These are phyloP conservation scores for Achroia grisella DNA, from an alignment of 1,140 invertebrate genomes.

Conservation along the genomic window DNA sequence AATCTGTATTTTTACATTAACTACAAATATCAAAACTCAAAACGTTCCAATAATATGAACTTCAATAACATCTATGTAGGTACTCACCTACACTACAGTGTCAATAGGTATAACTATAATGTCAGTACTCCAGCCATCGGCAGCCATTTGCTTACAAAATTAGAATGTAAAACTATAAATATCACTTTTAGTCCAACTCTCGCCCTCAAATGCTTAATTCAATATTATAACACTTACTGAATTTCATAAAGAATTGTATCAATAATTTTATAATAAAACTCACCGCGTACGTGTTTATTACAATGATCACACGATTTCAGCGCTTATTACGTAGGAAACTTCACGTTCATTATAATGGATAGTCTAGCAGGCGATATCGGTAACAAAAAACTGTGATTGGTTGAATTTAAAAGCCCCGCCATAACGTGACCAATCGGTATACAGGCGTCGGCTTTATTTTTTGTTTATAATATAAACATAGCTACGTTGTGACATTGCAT, in stretches of 20 bases:
- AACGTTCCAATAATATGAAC: not conserved
- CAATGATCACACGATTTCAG: constrained; percentile 67
- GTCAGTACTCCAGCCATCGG: constrained; percentile 65
- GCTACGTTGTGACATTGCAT: constrained; percentile 44
- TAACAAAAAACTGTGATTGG: constrained; percentile 45
- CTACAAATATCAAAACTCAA: too few species aligned
- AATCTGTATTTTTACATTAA: too few species aligned
- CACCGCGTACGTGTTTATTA: constrained; percentile 59
- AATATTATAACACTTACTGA: constrained; percentile 10
- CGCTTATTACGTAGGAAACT: constrained; percentile 70
- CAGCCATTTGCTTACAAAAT: constrained; percentile 73
- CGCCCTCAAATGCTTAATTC: constrained; percentile 3
- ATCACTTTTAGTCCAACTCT: constrained; percentile 25
- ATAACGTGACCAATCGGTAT: constrained; percentile 37
- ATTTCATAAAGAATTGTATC: too few species aligned
- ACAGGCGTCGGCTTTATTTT: constrained; percentile 60
- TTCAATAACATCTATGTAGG: constrained; percentile 8
- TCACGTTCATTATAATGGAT: constrained; percentile 54
- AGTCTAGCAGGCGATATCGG: constrained; percentile 47
- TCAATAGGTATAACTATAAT: constrained; percentile 29
- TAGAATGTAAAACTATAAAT: constrained; percentile 63
- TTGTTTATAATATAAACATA: constrained; percentile 61
- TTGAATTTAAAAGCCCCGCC: constrained; percentile 55
- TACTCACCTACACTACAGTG: constrained; percentile 20
- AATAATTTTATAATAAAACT: constrained; percentile 37